Conservation (phyloP, 2,797 vertebrate species). For the Pangasius larnaudii region DNA sequence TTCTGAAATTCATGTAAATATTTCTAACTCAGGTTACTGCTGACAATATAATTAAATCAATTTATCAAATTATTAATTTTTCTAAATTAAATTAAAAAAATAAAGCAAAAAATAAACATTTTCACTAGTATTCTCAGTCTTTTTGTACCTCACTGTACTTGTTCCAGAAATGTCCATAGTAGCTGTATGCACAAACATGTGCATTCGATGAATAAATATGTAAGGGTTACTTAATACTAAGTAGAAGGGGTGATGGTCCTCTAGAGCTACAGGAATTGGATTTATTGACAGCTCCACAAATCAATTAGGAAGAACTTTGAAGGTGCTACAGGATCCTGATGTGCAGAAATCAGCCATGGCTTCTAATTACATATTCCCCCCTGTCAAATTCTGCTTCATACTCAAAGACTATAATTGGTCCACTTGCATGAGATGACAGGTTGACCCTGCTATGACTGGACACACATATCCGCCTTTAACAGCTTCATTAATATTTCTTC, state of each 20-base stretch:
- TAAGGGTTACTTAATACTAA: conserved; percentile 24
- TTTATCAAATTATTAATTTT: neutral
- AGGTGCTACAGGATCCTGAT: conserved; percentile 19
- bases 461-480: neutral
- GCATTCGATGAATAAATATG: neutral
- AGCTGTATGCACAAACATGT: neutral
- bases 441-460: neutral
- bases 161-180: neutral
- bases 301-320: conserved; percentile 60
- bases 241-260: conserved; percentile 40
- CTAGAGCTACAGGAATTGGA: conserved; percentile 73
- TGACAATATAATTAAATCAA: neutral
- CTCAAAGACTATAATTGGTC: conserved; percentile 11
- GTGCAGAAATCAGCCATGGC: conserved; percentile 24
- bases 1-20: neutral
- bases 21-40: neutral
- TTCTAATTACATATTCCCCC: conserved; percentile 62
- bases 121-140: neutral
- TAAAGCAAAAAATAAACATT: neutral
- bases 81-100: neutral
- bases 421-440: neutral
- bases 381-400: conserved; percentile 9
- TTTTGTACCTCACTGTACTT: neutral
- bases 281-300: conserved; percentile 68
- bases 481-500: neutral